Evolutionary conservation across 2,113 vertebrate genomes (phyloP), one percentile per base, ranked within the genome.

Genomic region (Microtus montanus): DNA sequence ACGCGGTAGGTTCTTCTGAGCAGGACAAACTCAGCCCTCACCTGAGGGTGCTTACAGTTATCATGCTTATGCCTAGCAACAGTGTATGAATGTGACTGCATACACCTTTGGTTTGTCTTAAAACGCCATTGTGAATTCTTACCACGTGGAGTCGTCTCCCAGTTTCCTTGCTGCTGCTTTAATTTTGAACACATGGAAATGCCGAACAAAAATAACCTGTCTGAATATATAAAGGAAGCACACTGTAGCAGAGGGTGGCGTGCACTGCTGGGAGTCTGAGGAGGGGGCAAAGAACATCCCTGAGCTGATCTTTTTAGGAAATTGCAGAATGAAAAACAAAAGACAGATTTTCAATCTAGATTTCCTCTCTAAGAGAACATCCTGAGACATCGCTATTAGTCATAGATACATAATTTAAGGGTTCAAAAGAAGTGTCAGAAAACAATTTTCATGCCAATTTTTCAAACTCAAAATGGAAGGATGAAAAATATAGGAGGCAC

Each of bases 401-500:
- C 97, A 98, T 95, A 97, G 97, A 96, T 96, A 93, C 96, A 96
- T 97, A 98, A 98, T 98, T 98, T 98, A 98, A 97, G 90, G 85
- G 97, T 98, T 98, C 97, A 97, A 97, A 98, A 97, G 96, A 98
- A 96, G 85, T 97, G 96, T 97, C 97, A 97, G 96, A 96, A 98
- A 97, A 98, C 97, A 98, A 97, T 98, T 97, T 98, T 96, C 96
- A 97, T 96, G 93, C 97, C 96, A 97, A 97, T 98, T 98, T 97
- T 96, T 98, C 97, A 97, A 96, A 96, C 97, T 97, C 96, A 95
- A 68, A 96, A 96, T 95, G 91, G 90, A 96, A 74, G 93, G 68
- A 88, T 97, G 96, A 96, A 97, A 98, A 96, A 97, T 94, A 93
- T 52, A 70, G 95, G 68, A 82, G 88, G 86, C 47, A 8, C 22